Evolutionary conservation across 2,888 invertebrate species (phyloP).

Genomic region (Caenorhabditis japonica): DNA sequence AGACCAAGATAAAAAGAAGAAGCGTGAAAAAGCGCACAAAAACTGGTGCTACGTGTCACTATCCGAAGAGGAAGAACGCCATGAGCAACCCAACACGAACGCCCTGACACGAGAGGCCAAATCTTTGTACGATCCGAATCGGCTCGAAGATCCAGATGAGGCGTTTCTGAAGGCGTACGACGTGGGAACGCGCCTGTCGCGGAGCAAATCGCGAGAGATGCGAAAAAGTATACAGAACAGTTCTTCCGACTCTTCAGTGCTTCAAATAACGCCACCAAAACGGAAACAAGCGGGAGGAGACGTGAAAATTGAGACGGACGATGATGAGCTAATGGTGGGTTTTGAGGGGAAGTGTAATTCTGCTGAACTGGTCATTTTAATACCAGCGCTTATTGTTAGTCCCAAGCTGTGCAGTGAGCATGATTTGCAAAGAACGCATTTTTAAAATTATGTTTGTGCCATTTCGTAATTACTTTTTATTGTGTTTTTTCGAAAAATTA

Average conservation of each 20-base stretch:
- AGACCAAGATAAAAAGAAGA: not conserved
- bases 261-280: not conserved
- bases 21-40: not conserved
- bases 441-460: too few relatives aligned
- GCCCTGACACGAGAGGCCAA: constrained; percentile 5
- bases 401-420: too few relatives aligned
- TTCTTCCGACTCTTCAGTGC: not conserved
- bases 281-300: constrained; percentile 7
- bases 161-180: constrained; percentile 12
- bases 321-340: too few relatives aligned
- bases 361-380: too few relatives aligned
- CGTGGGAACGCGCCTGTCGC: constrained; percentile 8
- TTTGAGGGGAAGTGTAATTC: too few relatives aligned
- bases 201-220: constrained; percentile 2
- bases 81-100: constrained; percentile 10
- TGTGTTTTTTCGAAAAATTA: too few relatives aligned
- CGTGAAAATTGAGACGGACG: too few relatives aligned
- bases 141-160: constrained; percentile 16
- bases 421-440: too few relatives aligned
- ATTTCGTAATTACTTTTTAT: too few relatives aligned
- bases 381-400: too few relatives aligned
- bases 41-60: not conserved
- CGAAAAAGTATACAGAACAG: not conserved
- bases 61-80: not conserved
- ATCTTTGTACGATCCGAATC: constrained; percentile 21